These are phyloP conservation scores for Carcharodon carcharias DNA, from an alignment of 2,797 vertebrate species.

Conservation along the genomic window DNA sequence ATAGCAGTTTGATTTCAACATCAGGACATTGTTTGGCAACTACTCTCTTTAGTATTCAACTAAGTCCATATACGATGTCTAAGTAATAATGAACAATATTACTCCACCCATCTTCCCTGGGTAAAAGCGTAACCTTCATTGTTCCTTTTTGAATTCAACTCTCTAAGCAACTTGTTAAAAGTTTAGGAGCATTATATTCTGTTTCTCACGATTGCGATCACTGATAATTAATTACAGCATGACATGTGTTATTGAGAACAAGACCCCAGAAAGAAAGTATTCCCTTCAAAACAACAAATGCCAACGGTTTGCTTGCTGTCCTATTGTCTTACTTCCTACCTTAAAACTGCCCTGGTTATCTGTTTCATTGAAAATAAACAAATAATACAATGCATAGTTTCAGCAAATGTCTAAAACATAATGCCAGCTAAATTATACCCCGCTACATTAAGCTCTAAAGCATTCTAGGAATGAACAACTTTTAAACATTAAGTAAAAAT, in stretches of 20 bases:
- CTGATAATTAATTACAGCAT: neutral
- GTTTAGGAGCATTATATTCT: neutral
- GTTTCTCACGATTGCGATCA: neutral
- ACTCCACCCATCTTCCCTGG: neutral
- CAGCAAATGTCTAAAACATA: neutral
- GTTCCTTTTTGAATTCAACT: neutral
- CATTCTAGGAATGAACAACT: neutral
- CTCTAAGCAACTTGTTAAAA: neutral
- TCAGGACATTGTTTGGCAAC: neutral
- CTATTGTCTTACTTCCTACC: neutral
- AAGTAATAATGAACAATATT: neutral
- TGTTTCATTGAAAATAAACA: neutral
- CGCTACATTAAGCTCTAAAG: neutral
- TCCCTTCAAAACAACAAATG: neutral
- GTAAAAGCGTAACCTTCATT: neutral
- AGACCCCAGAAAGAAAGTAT: neutral
- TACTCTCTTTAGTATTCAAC: neutral
- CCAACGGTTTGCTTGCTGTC: neutral
- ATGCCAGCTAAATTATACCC: neutral
- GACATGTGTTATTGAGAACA: neutral
- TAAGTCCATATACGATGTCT: neutral
- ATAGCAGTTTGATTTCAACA: neutral
- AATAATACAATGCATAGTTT: neutral
- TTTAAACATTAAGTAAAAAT: neutral
- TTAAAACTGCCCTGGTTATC: neutral